Evolutionary conservation across 2,888 invertebrate species (phyloP), one percentile per base, ranked within the genome.

Genomic region (Polymixis lichenea): DNA sequence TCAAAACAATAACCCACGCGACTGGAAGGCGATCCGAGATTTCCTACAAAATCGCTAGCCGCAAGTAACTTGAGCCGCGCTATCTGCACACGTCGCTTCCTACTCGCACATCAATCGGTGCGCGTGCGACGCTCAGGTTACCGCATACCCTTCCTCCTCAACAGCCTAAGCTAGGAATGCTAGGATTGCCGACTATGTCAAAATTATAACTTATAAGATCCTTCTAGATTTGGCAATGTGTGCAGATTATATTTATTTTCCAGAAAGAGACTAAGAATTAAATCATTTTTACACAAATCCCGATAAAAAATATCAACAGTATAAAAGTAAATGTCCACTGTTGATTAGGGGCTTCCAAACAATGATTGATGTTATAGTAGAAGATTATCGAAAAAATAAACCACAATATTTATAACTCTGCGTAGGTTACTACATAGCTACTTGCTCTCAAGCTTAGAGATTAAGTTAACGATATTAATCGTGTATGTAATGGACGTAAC

Each of bases 71-170:
- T 58, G 65, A 87, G 78, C 81, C 64, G 25, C 62, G 43, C 73
- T 82, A 85, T 86, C 78, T 77, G 83, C 69, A 60, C 78, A 80
- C 68, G 74, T 81, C 72, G 74, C 87, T 86, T 86, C 87, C 84
- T 85, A 62, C 79, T 87, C 56, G 69, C 82, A 76, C 78, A 75
- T 84, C 87, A 78, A 78, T 82, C 80, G 73, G 56, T 73, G 82
- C 77, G 82, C 83, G 67, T 85, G 82, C 71, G 82, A 70, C 81
- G 66, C 77, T 87, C 86, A 51, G 17, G 78, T 87, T 86, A 87
- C 86, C 56, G 77, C 71, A 82, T 85, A 85, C 78, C 53, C 70
- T 87, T 84, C 80, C 83, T 82, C 61, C 55, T 83, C 51, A 75
- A 58, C 43, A 74, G 28, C 22, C 49, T 70, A 13, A 32, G 46